These are phyloP conservation scores for Verasper variegatus DNA, from an alignment of 2,113 vertebrate genomes.

Conservation along the genomic window DNA sequence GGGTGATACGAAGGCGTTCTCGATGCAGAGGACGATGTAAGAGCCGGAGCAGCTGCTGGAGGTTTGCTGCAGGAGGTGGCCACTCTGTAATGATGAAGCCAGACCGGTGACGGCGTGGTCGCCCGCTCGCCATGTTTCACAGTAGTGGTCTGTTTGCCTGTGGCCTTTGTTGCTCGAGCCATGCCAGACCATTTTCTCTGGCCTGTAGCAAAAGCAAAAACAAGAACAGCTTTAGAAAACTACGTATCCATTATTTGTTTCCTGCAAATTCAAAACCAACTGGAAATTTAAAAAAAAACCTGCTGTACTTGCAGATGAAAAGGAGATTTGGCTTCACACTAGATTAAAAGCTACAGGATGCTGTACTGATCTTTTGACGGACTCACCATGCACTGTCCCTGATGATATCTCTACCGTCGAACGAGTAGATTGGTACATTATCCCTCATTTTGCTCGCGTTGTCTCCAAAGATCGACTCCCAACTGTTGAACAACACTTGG, in stretches of 20 bases:
- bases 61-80: slow-evolving; percentile 88
- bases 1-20: slow-evolving; percentile 90
- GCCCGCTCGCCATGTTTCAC: slow-evolving; percentile 92
- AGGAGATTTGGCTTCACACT: background rate
- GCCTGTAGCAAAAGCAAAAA: slow-evolving; percentile 81
- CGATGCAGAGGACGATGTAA: slow-evolving; percentile 91
- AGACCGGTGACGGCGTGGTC: slow-evolving; percentile 80
- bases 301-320: background rate
- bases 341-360: background rate
- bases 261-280: background rate
- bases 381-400: slow-evolving; percentile 90
- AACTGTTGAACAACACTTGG: slow-evolving; percentile 90
- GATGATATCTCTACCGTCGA: slow-evolving; percentile 91
- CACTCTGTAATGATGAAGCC: slow-evolving; percentile 86
- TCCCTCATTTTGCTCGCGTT: slow-evolving; percentile 80
- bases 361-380: background rate
- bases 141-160: slow-evolving; percentile 91
- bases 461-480: slow-evolving; percentile 91
- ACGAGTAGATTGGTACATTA: slow-evolving; percentile 88
- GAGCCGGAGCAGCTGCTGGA: slow-evolving; percentile 85
- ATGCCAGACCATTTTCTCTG: slow-evolving; percentile 94
- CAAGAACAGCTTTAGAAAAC: slow-evolving; percentile 1
- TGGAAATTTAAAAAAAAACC: too few relatives aligned
- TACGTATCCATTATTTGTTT: background rate
- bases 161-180: slow-evolving; percentile 87